Percentiles rank a stretch among this genome's conserved stretches.
Conservation (phyloP, 2,797 vertebrate species). For the Phrynocephalus guinanensis region DNA sequence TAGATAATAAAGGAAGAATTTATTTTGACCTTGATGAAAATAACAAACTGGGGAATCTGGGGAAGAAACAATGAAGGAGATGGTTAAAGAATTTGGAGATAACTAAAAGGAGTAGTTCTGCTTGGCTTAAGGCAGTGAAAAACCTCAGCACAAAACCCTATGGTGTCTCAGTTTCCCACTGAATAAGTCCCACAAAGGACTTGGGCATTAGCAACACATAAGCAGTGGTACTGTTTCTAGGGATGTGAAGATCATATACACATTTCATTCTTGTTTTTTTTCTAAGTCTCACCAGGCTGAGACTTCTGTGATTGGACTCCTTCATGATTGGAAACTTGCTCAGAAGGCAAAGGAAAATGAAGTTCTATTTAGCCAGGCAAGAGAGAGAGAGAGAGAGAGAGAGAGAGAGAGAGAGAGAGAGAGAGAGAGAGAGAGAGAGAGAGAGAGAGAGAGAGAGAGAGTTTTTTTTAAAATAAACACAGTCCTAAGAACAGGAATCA, state of each 20-base stretch:
- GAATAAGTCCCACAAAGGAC: background rate
- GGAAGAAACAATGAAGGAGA: background rate
- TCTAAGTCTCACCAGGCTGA: too few relatives aligned
- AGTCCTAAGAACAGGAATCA: too few relatives aligned
- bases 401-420: too few relatives aligned
- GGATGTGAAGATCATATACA: too few relatives aligned
- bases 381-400: too few relatives aligned
- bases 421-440: too few relatives aligned
- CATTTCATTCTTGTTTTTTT: too few relatives aligned
- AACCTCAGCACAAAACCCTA: background rate
- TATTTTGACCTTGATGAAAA: background rate
- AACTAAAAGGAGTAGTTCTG: background rate
- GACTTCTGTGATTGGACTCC: background rate
- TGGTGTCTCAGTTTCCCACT: background rate
- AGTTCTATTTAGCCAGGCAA: background rate
- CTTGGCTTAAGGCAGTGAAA: background rate
- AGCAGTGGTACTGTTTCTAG: background rate
- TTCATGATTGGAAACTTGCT: background rate
- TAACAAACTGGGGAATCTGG: too few relatives aligned
- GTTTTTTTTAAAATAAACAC: too few relatives aligned
- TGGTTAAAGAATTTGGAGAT: background rate
- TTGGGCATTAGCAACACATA: background rate
- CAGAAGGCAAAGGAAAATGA: background rate
- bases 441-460: too few relatives aligned
- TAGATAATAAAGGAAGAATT: background rate